Base-by-base conservation (phyloP, 2,113 vertebrate genomes). In the Theristicus caerulescens region DNA sequence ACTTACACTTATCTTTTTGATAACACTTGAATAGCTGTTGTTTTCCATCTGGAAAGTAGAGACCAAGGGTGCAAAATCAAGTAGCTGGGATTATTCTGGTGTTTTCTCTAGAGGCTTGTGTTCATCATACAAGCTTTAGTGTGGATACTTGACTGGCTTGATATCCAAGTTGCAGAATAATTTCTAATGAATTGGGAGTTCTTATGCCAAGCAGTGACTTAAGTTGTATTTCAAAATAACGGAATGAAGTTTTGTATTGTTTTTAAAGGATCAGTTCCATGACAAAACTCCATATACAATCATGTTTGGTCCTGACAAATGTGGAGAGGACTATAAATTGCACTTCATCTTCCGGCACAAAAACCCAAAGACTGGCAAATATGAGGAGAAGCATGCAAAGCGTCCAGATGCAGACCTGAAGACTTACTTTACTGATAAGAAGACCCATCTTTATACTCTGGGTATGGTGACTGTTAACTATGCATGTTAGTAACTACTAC, bases 281-380 rank as follows among this genome's bases (percentile, higher is more conserved):
- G 99, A 99, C 97, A 99, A 99, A 97, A 99, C 99, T 31, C 98
- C 99, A 0, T 99, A 99, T 96, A 99, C 99, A 11, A 99, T 99
- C 97, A 99, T 99, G 99, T 99, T 99, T 83, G 99, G 99, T 49
- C 99, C 99, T 7, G 99, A 99, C 97, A 99, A 99, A 93, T 99
- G 99, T 96, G 99, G 99, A 57, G 99, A 99, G 79, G 99, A 99
- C 92, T 99, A 99, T 95, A 99, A 99, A 88, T 96, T 99, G 83
- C 99, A 99, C 97, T 99, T 99, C 98, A 99, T 99, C 98, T 99
- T 99, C 97, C 98, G 99, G 24, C 99, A 99, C 98, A 99, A 99
- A 95, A 99, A 99, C 95, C 99, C 98, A 21, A 99, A 99, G 97
- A 99, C 99, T 0, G 99, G 99, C 46, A 98, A 98, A 76, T 99